These are phyloP conservation scores for Hylaea fasciaria DNA, from an alignment of 2,888 invertebrate genomes.

Conservation along the genomic window DNA sequence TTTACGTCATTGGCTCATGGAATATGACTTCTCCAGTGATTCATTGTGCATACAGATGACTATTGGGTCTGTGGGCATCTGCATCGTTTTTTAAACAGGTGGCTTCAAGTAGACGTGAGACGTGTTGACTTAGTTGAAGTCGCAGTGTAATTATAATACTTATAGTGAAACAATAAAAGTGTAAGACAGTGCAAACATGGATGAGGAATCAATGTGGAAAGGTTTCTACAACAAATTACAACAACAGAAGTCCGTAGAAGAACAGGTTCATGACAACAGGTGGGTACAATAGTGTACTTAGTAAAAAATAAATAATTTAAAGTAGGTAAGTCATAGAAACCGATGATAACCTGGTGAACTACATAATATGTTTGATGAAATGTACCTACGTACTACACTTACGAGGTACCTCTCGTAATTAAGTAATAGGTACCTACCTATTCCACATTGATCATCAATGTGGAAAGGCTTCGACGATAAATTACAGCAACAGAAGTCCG, in stretches of 20 bases:
- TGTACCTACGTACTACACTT: too few species aligned
- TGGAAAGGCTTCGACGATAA: constrained; percentile 91
- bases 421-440: too few species aligned
- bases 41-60: constrained; percentile 59
- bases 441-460: too few species aligned
- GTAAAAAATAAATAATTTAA: not conserved
- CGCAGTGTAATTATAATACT: not conserved
- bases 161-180: constrained; percentile 13
- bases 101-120: constrained; percentile 29
- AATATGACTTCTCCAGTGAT: constrained; percentile 72
- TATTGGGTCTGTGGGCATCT: constrained; percentile 49
- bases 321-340: too few species aligned
- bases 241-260: constrained; percentile 86
- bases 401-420: too few species aligned
- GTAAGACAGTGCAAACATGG: constrained; percentile 60
- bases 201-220: constrained; percentile 92
- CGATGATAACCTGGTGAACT: too few species aligned
- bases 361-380: too few species aligned
- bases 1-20: constrained; percentile 73
- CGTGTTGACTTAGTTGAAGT: constrained; percentile 20
- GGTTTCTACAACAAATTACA: constrained; percentile 88
- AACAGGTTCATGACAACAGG: constrained; percentile 88
- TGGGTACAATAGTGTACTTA: constrained; percentile 53
- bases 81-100: constrained; percentile 51
- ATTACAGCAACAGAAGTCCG: constrained; percentile 86